Evolutionary conservation across 2,888 invertebrate genomes (phyloP), one percentile per base, ranked within the genome.

Genomic region (Perdita meconis): DNA sequence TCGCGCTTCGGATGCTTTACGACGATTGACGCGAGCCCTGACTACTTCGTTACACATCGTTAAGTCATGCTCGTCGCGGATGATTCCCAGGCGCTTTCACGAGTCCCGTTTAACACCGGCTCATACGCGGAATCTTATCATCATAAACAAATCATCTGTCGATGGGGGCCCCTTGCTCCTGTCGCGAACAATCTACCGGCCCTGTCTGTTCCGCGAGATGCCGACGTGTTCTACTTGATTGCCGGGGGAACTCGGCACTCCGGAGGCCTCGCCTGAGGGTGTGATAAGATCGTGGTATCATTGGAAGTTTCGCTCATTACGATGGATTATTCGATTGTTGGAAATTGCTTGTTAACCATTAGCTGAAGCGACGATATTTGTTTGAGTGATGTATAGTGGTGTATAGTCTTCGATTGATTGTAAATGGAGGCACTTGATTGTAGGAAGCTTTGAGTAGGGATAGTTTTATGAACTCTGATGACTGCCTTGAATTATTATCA

Each of bases 131-230:
- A 84, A 86, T 79, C 85, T 83, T 85, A 85, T 85, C 81, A 83
- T 76, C 85, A 82, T 85, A 85, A 85, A 85, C 85, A 83, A 85
- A 82, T 85, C 85, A 86, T 67, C 82, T 55, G 86, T 79, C 82
- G 76, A 79, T 78, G 74, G 65, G 72, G 70, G 72, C 75, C n/a
- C 30, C 71, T 69, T 77, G 71, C 57, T 73, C 65, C 50, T 73
- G 70, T 75, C 77, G 68, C 74, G 64, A 76, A 61, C 72, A 77
- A 56, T 53, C 24, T 22, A 8, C 34, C 13, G 34, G 3, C 12
- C 38, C 13, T 36, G 38, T 42, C 40, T 72, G 72, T 36, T 34
- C 26, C 19, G 19, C 30, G 6, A 34, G 13, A 42, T 24, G 69
- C 42, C 47, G 22, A 19, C 47, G 47, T 59, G 51, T 71, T 73